phyloP scores from a whole-genome alignment of 2,888 invertebrate genomes.

The Ennomos erosarius region DNA sequence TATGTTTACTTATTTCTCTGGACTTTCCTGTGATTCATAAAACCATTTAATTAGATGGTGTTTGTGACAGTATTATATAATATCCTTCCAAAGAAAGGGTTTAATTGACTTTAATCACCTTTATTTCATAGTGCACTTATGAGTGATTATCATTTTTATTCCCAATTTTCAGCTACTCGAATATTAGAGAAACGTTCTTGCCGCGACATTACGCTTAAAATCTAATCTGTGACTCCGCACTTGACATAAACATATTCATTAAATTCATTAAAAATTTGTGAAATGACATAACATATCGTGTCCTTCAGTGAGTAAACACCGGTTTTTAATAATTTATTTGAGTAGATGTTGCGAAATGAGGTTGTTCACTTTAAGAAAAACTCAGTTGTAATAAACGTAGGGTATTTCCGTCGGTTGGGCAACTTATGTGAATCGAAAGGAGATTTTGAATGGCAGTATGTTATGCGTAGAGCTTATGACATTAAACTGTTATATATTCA shows the following conservation, averaged over 20 bases:
- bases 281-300: slow-evolving; percentile 15
- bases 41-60: background rate
- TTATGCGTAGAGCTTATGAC: background rate
- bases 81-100: too few relatives aligned
- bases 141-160: too few relatives aligned
- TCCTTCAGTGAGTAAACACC: slow-evolving; percentile 11
- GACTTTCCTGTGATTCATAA: slow-evolving; percentile 17
- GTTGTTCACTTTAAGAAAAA: slow-evolving; percentile 18
- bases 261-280: background rate
- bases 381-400: slow-evolving; percentile 14
- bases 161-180: background rate
- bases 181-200: background rate
- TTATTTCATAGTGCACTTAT: background rate
- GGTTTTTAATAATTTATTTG: slow-evolving; percentile 15
- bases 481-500: background rate
- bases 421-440: slow-evolving; percentile 30
- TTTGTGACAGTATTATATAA: too few relatives aligned
- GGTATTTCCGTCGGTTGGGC: slow-evolving; percentile 15
- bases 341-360: slow-evolving; percentile 22
- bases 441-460: background rate
- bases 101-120: too few relatives aligned
- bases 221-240: background rate
- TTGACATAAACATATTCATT: slow-evolving; percentile 2
- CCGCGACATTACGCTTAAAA: background rate
- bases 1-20: slow-evolving; percentile 1